Percentiles rank a stretch among this genome's conserved stretches.
Conservation (phyloP, 2,797 vertebrate species). For the Coccyzus lansbergi region DNA sequence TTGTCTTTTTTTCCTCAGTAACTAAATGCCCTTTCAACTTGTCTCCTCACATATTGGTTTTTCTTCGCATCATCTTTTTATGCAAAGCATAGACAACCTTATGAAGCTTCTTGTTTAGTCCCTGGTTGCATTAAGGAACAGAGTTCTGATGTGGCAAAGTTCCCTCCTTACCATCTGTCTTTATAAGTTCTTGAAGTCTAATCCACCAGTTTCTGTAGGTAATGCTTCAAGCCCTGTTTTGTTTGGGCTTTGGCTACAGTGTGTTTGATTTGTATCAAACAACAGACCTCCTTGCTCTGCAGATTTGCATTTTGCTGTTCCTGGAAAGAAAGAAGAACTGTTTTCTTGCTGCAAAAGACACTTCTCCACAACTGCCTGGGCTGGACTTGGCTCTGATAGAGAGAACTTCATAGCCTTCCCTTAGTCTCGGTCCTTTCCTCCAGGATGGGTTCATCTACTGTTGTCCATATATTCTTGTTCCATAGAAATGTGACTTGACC, state of each 20-base stretch:
- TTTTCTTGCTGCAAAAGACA: background rate
- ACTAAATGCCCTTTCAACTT: background rate
- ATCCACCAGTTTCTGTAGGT: background rate
- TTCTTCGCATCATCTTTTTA: background rate
- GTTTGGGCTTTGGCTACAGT: background rate
- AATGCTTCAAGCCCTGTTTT: background rate
- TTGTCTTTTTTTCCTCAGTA: background rate
- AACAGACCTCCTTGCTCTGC: background rate
- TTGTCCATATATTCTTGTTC: fast-evolving
- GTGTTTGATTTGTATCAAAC: background rate
- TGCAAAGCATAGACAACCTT: background rate
- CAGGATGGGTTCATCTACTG: background rate
- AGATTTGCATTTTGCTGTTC: background rate
- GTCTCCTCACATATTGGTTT: background rate
- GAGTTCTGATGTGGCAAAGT: background rate
- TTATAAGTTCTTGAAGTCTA: background rate
- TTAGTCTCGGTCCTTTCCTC: background rate
- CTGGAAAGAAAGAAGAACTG: background rate
- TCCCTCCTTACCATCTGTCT: background rate
- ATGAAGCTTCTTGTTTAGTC: background rate
- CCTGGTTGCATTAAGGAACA: background rate
- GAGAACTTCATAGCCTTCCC: background rate
- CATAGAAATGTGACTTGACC: background rate
- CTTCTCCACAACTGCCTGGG: background rate
- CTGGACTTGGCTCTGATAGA: background rate